These are phyloP conservation scores for Uloborus diversus DNA, from an alignment of 1,140 invertebrate species.

Conservation along the genomic window DNA sequence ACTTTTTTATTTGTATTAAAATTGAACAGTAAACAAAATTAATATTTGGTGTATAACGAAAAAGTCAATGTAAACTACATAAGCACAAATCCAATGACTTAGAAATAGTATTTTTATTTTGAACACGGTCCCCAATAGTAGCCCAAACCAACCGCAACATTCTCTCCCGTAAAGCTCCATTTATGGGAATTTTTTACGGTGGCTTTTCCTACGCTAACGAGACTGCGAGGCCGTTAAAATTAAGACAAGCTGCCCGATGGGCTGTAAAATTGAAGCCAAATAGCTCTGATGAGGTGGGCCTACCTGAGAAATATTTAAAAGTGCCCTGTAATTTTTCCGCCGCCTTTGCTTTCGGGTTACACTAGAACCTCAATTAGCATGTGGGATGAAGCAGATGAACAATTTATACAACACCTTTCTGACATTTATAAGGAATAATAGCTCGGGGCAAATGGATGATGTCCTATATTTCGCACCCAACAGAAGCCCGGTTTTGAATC, in stretches of 20 bases:
- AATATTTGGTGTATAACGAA: no score
- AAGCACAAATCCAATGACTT: no score
- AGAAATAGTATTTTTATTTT: no score
- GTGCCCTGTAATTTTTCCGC: background rate
- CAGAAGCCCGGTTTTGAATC: background rate
- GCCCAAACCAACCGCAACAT: background rate
- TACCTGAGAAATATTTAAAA: background rate
- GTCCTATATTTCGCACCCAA: background rate
- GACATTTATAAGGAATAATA: constrained; percentile 27
- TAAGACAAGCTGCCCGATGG: constrained; percentile 19
- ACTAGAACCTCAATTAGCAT: constrained; percentile 14
- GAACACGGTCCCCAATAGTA: background rate
- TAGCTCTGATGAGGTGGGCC: background rate
- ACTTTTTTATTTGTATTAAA: no score
- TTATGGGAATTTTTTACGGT: constrained; percentile 19
- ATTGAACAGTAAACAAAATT: no score
- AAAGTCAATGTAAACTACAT: no score
- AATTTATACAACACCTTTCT: constrained; percentile 22
- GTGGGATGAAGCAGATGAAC: background rate
- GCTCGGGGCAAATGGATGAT: background rate
- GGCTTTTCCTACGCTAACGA: constrained; percentile 33
- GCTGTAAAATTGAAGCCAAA: constrained; percentile 33
- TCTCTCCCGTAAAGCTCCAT: constrained; percentile 1
- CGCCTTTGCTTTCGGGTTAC: background rate
- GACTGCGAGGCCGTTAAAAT: constrained; percentile 24